Evolutionary conservation across 2,888 invertebrate species (phyloP).

Genomic region (Alcis repandata): DNA sequence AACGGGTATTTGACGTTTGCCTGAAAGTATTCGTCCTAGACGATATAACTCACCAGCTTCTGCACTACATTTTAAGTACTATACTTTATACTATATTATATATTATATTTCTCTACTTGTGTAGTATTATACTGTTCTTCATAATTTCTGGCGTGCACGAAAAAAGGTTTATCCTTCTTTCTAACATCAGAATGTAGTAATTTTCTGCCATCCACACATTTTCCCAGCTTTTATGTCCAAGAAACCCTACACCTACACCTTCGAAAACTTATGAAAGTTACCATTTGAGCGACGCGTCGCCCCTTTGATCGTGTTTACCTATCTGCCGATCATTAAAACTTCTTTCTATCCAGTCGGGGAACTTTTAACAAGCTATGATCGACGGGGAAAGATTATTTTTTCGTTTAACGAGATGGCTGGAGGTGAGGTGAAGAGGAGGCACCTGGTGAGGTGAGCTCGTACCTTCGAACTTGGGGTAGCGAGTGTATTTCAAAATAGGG

Average conservation of each 20-base stretch:
- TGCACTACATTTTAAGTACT: no score
- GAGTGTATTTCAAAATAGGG: background rate
- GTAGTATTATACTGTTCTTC: no score
- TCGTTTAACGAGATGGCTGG: constrained; percentile 45
- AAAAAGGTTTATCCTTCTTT: no score
- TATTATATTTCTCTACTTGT: no score
- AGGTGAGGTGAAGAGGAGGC: constrained; percentile 28
- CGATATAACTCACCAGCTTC: no score
- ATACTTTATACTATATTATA: no score
- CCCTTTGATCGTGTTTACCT: constrained; percentile 57
- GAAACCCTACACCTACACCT: constrained; percentile 15
- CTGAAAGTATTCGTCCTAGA: no score
- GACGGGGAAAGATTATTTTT: constrained; percentile 51
- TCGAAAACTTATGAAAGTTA: constrained; percentile 36
- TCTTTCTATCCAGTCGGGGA: constrained; percentile 58
- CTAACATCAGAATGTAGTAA: no score
- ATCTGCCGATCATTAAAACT: constrained; percentile 64
- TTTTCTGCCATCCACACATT: background rate
- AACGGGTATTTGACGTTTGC: no score
- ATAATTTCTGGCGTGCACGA: no score
- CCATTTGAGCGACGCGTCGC: constrained; percentile 42
- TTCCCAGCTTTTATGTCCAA: background rate
- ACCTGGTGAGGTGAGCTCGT: constrained; percentile 5
- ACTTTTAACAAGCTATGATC: constrained; percentile 72
- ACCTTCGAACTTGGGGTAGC: background rate